A percentile compares a stretch with the other conserved stretches of the same genome.
phyloP scores from a whole-genome alignment of 2,113 vertebrate genomes.

The human (Homo sapiens) region GRCh38 chr2:80446501-80447000 shows the following conservation, averaged over 20 bases:
- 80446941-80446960: background rate
- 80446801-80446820: background rate
- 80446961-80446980: background rate
- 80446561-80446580: constrained; percentile 42
- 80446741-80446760: constrained; percentile 18
- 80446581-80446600: constrained; percentile 26
- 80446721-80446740: constrained; percentile 14
- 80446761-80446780: constrained; percentile 8
- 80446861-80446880: background rate
- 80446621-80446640: background rate
- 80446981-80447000: background rate
- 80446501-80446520: background rate
- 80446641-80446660: background rate
- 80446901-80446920: background rate
- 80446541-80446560: background rate
- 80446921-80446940: background rate
- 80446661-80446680: background rate
- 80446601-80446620: background rate
- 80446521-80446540: background rate
- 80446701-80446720: background rate
- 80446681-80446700: background rate
- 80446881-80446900: background rate
- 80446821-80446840: constrained; percentile 39
- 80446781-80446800: background rate
- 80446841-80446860: constrained; percentile 2